Evolutionary conservation across 1,140 invertebrate species (phyloP).

Genomic region (Halictus rubicundus): DNA sequence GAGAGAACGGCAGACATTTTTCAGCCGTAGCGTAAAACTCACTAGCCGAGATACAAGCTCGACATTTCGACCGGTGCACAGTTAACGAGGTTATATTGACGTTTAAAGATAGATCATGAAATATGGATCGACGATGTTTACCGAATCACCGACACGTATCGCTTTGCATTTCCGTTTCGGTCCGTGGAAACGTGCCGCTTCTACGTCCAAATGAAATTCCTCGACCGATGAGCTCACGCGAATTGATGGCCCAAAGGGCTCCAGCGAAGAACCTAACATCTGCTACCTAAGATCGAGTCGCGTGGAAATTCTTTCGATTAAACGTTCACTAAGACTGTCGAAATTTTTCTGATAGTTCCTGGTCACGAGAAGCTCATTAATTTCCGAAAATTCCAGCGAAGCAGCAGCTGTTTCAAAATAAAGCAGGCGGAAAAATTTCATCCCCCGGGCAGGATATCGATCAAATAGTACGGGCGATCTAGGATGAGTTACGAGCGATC

Average conservation of each 20-base stretch:
- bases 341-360: too few species aligned
- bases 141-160: slow-evolving; percentile 10
- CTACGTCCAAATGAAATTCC: slow-evolving; percentile 1
- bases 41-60: background rate
- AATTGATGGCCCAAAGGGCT: background rate
- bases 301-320: background rate
- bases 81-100: slow-evolving; percentile 17
- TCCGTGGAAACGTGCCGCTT: background rate
- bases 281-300: background rate
- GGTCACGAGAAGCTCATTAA: too few species aligned
- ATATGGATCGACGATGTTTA: slow-evolving; percentile 40
- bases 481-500: background rate
- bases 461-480: background rate
- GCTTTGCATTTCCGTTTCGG: slow-evolving; percentile 17
- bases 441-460: background rate
- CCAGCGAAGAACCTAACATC: too few species aligned
- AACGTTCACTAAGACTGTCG: too few species aligned
- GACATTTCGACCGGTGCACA: slow-evolving; percentile 23
- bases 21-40: background rate
- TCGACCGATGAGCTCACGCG: background rate
- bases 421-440: background rate
- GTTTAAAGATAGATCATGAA: slow-evolving; percentile 30
- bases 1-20: background rate
- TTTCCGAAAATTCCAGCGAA: too few species aligned
- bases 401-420: too few species aligned